Base-by-base conservation (phyloP, 2,797 vertebrate species). In the Argya squamiceps region DNA sequence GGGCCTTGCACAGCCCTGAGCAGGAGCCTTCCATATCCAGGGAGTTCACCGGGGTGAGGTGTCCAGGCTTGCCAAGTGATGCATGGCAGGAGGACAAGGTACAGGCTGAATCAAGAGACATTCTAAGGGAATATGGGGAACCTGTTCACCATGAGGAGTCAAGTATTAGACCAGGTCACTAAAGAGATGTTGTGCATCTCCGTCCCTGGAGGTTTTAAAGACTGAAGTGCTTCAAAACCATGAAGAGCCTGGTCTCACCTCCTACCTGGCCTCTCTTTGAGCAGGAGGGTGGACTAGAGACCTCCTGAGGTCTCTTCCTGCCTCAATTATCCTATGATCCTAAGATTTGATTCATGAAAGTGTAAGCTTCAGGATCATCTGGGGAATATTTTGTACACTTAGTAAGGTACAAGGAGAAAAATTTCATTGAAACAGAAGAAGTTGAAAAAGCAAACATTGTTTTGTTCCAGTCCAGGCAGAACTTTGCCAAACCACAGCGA, bases 61-160 rank as follows among this genome's bases (percentile, higher is more conserved):
- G 5, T 17, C n/a, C n/a, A 19, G 23, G 46, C 46, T 67, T 10
- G 2, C 49, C 36, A 12, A 6, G 27, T 2, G 13, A 2, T 55
- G 34, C 0, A 0, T 36, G 65, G 15, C 53, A n/a, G 37, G 32
- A 84, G 44, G 46, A 55, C 30, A 16, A 26, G 69, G 46, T 9
- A 27, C 32, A 22, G 29, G 13, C 26, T 32, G 77, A 23, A 46
- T 30, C 15, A 24, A 12, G 64, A 59, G 34, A 9, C 0, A 0
- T 44, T 81, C 9, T 10, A 0, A 41, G 44, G 36, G 87, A 52
- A 0, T 19, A 3, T 16, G 50, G 8, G 41, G 16, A 41, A 3
- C 8, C 36, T 85, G 17, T 32, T 90, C 15, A 39, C 21, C 11
- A 1, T 8, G 34, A 49, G 32, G 26, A 26, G 15, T 18, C 19